Conservation (phyloP, 2,797 vertebrate genomes). For the Heterohyrax brucei region DNA sequence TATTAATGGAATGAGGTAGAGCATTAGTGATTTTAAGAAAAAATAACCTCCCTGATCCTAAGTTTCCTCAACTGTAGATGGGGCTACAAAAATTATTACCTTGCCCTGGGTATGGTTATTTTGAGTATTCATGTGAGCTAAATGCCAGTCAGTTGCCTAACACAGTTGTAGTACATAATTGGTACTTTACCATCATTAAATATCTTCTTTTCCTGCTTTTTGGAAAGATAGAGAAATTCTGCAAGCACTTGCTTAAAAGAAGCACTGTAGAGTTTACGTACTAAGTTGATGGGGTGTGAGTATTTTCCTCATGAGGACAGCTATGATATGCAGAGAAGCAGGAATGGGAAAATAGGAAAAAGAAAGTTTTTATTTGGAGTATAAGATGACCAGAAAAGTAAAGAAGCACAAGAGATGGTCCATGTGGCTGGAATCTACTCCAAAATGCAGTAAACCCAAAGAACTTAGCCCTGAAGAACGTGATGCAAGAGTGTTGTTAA, state of each 20-base stretch:
- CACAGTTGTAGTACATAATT: not conserved
- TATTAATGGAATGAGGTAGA: not conserved
- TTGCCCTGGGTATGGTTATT: not conserved
- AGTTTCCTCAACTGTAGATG: not conserved
- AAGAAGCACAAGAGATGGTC: not conserved
- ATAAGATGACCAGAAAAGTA: not conserved
- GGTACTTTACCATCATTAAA: not conserved
- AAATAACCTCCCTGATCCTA: not conserved
- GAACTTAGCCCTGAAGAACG: not conserved
- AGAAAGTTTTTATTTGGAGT: not conserved
- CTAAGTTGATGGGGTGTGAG: not conserved
- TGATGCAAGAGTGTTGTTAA: not conserved
- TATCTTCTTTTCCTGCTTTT: slow-evolving; percentile 7
- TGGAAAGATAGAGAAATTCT: slow-evolving; percentile 18
- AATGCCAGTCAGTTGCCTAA: not conserved
- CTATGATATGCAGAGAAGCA: not conserved
- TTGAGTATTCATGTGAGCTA: not conserved
- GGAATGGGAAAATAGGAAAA: not conserved
- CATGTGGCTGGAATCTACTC: not conserved
- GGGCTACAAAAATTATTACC: not conserved
- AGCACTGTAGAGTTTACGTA: not conserved
- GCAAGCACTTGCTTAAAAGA: not conserved
- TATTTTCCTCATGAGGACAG: not conserved
- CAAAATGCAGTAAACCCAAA: not conserved
- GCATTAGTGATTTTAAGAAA: not conserved